phyloP scores from a whole-genome alignment of 2,797 vertebrate genomes.

The Crenuchus spilurus region DNA sequence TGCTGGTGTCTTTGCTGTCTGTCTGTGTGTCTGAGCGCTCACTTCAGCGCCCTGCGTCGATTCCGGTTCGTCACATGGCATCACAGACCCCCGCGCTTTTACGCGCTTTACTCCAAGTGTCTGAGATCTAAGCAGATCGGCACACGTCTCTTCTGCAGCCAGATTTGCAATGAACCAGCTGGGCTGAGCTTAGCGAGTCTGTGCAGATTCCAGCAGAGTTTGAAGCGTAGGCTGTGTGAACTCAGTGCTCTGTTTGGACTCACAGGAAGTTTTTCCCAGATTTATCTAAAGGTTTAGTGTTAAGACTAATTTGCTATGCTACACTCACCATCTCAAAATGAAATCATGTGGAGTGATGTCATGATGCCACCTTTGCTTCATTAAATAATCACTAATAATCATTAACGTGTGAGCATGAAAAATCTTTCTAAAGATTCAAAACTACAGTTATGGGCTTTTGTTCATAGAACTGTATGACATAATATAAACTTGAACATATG shows the following conservation, averaged over 20 bases:
- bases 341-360: no score
- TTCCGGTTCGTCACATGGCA: constrained; percentile 46
- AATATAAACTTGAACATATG: no score
- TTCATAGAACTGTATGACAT: no score
- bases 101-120: not conserved
- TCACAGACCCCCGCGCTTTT: not conserved
- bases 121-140: not conserved
- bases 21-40: constrained; percentile 30
- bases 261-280: constrained; percentile 20
- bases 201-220: not conserved
- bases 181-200: not conserved
- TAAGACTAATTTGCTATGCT: no score
- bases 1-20: constrained; percentile 17
- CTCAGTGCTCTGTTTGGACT: constrained; percentile 8
- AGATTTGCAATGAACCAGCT: not conserved
- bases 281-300: no score
- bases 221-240: constrained; percentile 28
- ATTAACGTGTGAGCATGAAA: no score
- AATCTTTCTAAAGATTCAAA: no score
- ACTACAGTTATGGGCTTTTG: no score
- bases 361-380: no score
- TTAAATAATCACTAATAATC: no score
- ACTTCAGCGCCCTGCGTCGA: constrained; percentile 26
- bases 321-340: no score
- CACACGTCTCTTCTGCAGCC: not conserved